phyloP scores from a whole-genome alignment of 2,797 vertebrate genomes.

The Amphiprion clarkii region DNA sequence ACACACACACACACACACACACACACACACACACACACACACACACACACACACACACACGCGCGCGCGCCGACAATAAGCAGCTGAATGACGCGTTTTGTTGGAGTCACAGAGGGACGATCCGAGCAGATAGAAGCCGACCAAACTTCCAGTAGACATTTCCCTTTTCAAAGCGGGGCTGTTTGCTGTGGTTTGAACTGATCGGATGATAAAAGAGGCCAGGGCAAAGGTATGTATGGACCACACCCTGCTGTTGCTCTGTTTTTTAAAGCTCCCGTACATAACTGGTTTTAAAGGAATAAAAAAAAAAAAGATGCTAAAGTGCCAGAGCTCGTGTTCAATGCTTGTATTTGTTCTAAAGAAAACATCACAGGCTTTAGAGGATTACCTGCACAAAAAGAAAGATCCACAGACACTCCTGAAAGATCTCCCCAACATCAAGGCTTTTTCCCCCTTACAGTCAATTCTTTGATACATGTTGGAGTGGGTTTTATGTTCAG shows the following conservation, averaged over 20 bases:
- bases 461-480: constrained; percentile 47
- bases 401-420: constrained; percentile 40
- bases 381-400: constrained; percentile 62
- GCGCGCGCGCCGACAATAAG: constrained; percentile 47
- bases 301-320: constrained; percentile 51
- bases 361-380: constrained; percentile 62
- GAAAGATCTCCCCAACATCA: constrained; percentile 50
- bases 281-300: constrained; percentile 53
- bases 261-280: constrained; percentile 46
- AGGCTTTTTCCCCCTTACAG: constrained; percentile 16
- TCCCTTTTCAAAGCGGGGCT: constrained; percentile 61
- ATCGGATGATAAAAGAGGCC: constrained; percentile 78
- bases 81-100: constrained; percentile 61
- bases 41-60: constrained; percentile 35
- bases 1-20: constrained; percentile 26
- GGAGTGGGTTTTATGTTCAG: constrained; percentile 26
- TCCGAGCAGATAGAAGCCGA: constrained; percentile 41
- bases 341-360: constrained; percentile 60
- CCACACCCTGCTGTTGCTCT: constrained; percentile 72
- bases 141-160: constrained; percentile 61
- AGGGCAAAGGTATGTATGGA: constrained; percentile 78
- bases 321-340: constrained; percentile 42
- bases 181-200: constrained; percentile 72
- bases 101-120: constrained; percentile 48
- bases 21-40: constrained; percentile 27